Percentiles rank a stretch among this genome's conserved stretches.
Conservation (phyloP, 2,113 vertebrate species). For the Paratilapia polleni region DNA sequence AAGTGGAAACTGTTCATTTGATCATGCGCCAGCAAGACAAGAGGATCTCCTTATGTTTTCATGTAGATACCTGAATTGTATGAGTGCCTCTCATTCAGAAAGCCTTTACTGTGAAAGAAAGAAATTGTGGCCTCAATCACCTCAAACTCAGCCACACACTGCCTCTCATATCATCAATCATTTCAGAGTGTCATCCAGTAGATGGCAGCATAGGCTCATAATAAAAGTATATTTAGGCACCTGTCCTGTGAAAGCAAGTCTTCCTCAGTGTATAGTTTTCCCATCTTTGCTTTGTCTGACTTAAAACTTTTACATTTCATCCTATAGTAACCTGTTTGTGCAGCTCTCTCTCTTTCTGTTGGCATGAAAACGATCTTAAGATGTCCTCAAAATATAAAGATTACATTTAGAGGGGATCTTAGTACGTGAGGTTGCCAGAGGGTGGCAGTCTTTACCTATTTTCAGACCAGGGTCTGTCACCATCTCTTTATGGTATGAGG, state of each 20-base stretch:
- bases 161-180: background rate
- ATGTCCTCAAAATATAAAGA: background rate
- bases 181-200: slow-evolving; percentile 43
- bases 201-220: slow-evolving; percentile 70
- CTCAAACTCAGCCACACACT: background rate
- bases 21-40: background rate
- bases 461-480: slow-evolving; percentile 2
- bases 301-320: background rate
- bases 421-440: slow-evolving; percentile 50
- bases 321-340: background rate
- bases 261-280: background rate
- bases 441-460: slow-evolving; percentile 76
- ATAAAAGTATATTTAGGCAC: background rate
- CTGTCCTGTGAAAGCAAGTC: background rate
- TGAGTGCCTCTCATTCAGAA: background rate
- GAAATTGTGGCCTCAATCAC: background rate
- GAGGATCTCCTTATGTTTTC: background rate
- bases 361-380: background rate
- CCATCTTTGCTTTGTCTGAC: background rate
- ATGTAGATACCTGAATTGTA: background rate
- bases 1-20: slow-evolving; percentile 16
- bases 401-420: background rate
- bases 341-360: background rate
- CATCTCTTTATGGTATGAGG: slow-evolving; percentile 17
- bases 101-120: background rate